These are phyloP conservation scores for Drosophila ustulata DNA, from an alignment of 2,888 invertebrate species.

Conservation along the genomic window DNA sequence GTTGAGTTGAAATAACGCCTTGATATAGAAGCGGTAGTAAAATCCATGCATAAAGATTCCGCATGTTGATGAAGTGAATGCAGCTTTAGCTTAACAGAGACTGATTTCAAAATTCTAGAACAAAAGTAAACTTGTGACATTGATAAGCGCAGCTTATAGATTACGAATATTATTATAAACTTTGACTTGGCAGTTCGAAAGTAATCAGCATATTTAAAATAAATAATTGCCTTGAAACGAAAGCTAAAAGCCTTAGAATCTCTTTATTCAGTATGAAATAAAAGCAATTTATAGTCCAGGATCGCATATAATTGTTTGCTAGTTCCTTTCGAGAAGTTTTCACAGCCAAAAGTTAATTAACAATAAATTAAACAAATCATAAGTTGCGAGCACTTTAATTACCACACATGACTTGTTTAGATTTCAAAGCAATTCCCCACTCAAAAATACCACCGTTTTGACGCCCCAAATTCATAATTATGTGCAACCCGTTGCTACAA, in stretches of 20 bases:
- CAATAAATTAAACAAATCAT: constrained; percentile 25
- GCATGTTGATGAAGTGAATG: background rate
- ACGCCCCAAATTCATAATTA: constrained; percentile 72
- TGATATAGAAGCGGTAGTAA: background rate
- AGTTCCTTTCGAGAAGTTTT: constrained; percentile 5
- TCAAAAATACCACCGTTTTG: constrained; percentile 20
- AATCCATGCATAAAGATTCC: background rate
- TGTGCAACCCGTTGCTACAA: constrained; percentile 45
- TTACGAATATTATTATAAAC: background rate
- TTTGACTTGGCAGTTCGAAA: background rate
- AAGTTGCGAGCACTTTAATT: constrained; percentile 17
- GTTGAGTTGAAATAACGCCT: background rate
- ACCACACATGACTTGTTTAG: constrained; percentile 24
- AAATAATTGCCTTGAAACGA: background rate
- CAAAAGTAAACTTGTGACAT: background rate
- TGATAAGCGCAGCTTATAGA: constrained; percentile 1
- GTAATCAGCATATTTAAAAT: constrained; percentile 3
- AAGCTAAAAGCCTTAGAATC: background rate
- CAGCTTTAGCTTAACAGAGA: background rate
- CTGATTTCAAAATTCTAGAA: background rate
- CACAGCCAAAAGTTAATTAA: constrained; percentile 27
- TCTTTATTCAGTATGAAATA: background rate
- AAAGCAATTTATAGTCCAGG: constrained; percentile 28
- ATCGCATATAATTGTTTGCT: background rate
- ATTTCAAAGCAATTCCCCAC: constrained; percentile 34